Conservation (phyloP, 2,113 vertebrate genomes). For the Catharus bicknelli region DNA sequence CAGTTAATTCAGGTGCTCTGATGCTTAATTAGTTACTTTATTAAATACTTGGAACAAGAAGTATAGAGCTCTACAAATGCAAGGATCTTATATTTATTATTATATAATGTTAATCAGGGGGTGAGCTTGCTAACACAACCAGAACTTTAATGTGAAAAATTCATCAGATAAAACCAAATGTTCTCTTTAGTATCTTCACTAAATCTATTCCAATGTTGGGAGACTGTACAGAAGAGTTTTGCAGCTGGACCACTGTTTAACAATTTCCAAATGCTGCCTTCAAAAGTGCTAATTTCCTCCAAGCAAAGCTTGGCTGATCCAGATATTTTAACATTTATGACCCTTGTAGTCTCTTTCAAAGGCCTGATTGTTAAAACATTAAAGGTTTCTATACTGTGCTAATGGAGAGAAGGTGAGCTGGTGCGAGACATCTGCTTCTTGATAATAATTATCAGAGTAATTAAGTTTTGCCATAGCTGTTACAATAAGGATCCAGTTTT, state of each 20-base stretch:
- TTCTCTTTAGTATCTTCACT: background rate
- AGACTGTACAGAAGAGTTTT: background rate
- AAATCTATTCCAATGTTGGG: background rate
- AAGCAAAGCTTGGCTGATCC: background rate
- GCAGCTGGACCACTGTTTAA: background rate
- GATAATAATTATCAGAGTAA: constrained; percentile 71
- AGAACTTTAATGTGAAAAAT: background rate
- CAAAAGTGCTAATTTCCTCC: background rate
- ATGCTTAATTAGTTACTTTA: background rate
- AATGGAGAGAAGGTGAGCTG: constrained; percentile 28
- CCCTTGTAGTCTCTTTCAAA: background rate
- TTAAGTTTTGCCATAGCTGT: constrained; percentile 64
- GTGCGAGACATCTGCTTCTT: constrained; percentile 52
- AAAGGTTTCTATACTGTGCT: constrained; percentile 12
- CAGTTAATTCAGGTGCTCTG: background rate
- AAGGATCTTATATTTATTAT: background rate
- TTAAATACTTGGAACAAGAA: background rate
- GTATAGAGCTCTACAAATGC: background rate
- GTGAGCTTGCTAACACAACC: background rate
- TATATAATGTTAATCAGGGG: background rate
- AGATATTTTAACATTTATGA: constrained; percentile 26
- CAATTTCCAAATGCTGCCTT: background rate
- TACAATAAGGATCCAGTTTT: constrained; percentile 63
- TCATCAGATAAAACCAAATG: background rate
- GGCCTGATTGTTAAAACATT: background rate